phyloP scores from a whole-genome alignment of 2,888 invertebrate species.

The Eupithecia inturbata region DNA sequence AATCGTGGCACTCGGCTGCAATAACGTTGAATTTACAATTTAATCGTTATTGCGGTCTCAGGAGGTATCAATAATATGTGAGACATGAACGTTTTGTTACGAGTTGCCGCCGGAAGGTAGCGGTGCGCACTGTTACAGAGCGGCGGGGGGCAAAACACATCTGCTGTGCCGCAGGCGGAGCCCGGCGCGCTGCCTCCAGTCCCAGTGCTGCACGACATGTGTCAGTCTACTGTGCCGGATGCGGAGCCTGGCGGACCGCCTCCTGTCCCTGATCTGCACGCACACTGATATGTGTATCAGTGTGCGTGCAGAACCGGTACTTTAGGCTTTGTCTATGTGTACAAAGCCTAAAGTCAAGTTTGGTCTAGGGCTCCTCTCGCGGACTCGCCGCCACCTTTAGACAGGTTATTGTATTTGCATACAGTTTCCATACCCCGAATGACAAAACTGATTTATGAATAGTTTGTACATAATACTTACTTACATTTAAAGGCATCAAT shows the following conservation, averaged over 20 bases:
- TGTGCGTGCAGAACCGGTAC: no score
- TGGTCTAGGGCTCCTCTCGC: neutral
- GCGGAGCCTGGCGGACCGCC: neutral
- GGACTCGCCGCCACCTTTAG: slow-evolving; percentile 31
- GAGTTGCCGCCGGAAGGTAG: slow-evolving; percentile 55
- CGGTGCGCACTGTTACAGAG: neutral
- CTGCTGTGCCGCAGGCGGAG: no score
- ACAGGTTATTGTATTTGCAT: slow-evolving; percentile 71
- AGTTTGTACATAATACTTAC: slow-evolving; percentile 78
- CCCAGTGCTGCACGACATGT: neutral
- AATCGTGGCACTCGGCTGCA: no score
- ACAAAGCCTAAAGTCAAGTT: neutral
- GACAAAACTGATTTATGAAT: slow-evolving; percentile 76
- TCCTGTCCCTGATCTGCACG: neutral
- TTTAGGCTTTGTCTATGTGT: no score
- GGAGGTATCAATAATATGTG: slow-evolving; percentile 76
- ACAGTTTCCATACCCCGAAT: slow-evolving; percentile 79
- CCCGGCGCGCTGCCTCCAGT: no score
- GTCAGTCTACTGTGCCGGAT: neutral
- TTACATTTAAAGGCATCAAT: slow-evolving; percentile 80
- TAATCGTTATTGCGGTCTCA: no score
- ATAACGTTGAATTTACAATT: no score
- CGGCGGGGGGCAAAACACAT: no score
- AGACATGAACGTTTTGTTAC: slow-evolving; percentile 69
- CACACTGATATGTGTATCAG: neutral